Percentiles rank a stretch among this genome's conserved stretches.
Conservation (phyloP, 2,888 invertebrate species). For the Phortica okadai region DNA sequence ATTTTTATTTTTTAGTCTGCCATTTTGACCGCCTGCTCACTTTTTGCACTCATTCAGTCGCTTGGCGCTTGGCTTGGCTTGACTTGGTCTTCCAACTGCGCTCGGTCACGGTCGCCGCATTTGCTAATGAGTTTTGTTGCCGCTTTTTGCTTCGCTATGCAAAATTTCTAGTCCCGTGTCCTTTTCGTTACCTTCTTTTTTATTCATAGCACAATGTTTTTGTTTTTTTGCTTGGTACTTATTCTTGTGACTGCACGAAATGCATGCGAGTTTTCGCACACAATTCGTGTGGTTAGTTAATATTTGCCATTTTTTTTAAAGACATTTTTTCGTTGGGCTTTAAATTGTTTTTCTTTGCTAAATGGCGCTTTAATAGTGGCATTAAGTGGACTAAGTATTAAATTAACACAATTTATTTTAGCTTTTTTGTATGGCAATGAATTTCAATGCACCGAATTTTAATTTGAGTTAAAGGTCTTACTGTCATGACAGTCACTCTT, state of each 20-base stretch:
- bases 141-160: constrained; percentile 59
- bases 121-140: constrained; percentile 70
- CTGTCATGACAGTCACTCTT: background rate
- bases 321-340: constrained; percentile 2
- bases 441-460: background rate
- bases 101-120: constrained; percentile 66
- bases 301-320: constrained; percentile 57
- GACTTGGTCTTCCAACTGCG: constrained; percentile 5
- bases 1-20: background rate
- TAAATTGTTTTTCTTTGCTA: constrained; percentile 16
- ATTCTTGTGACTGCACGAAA: background rate
- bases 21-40: constrained; percentile 8
- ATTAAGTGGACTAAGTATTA: background rate
- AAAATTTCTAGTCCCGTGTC: constrained; percentile 48
- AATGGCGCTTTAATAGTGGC: background rate
- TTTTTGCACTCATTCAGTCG: background rate
- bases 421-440: background rate
- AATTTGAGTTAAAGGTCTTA: background rate
- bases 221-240: constrained; percentile 43
- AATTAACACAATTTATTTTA: background rate
- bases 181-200: constrained; percentile 19
- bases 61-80: background rate
- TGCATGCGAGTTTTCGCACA: constrained; percentile 15
- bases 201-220: constrained; percentile 33
- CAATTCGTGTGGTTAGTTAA: constrained; percentile 56